Conservation (phyloP, 2,797 vertebrate species). For the Sebastes variabilis region DNA sequence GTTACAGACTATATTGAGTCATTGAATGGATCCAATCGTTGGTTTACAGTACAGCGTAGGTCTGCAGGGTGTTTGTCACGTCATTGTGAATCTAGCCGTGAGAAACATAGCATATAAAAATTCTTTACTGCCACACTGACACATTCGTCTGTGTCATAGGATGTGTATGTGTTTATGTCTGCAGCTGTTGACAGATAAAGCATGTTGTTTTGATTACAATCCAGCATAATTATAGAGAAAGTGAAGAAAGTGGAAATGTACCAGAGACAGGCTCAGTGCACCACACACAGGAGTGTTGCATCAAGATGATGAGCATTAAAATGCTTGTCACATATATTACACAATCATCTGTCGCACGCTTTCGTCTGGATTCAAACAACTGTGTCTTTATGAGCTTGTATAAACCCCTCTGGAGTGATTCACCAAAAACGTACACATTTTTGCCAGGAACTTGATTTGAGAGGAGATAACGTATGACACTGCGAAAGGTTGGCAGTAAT, state of each 20-base stretch:
- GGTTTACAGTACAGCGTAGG: background rate
- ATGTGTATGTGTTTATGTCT: background rate
- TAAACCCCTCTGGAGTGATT: background rate
- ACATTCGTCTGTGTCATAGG: conserved; percentile 1
- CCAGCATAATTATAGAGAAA: conserved; percentile 31
- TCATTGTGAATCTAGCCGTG: background rate
- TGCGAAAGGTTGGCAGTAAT: background rate
- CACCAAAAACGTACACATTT: background rate
- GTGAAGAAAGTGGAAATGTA: conserved; percentile 37
- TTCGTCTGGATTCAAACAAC: background rate
- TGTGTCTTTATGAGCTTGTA: background rate
- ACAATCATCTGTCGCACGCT: background rate
- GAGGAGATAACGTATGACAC: background rate
- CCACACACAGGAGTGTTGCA: background rate
- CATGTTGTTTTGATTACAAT: conserved; percentile 11
- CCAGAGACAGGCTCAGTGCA: background rate
- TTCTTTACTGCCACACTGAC: background rate
- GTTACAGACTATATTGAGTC: background rate
- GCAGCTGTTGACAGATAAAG: conserved; percentile 26
- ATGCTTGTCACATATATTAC: background rate
- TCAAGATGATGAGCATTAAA: background rate
- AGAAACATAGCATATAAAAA: conserved; percentile 2
- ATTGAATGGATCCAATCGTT: background rate
- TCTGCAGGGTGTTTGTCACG: background rate
- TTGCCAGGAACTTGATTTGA: background rate